Evolutionary conservation across 2,113 vertebrate genomes (phyloP), one percentile per base, ranked within the genome.

Genomic region (Lates calcarifer): DNA sequence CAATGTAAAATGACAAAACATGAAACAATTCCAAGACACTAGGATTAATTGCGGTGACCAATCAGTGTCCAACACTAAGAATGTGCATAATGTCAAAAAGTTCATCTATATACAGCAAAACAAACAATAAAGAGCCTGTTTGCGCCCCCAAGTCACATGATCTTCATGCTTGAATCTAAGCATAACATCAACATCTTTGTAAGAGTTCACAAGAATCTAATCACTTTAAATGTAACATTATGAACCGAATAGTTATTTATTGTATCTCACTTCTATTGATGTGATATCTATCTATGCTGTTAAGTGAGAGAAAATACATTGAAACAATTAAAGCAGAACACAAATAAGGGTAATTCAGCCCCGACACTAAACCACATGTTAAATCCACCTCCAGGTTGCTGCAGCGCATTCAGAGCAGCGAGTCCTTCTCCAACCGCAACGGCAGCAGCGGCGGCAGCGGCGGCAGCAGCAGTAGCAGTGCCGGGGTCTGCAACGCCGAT

Each of bases 341-440:
- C 17, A 24, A 20, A 28, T 22, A 5, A 24, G 69, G 24, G 20
- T 51, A 22, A 49, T 49, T 2, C 13, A 15, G 5, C 20, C 24
- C 5, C 20, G 24, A 28, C 18, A 13, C 72, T 64, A 22, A 68
- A 12, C 35, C 12, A 11, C 6, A 14, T 6, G 3, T 56, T 20
- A 0, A 68, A 69, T 60, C 22, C 22, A 0, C 61, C 39, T 80
- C 29, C 77, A 94, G 93, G 77, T 95, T 99, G 82, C 96, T 99
- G 3, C 98, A 99, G 92, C 93, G 96, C 76, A 98, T 99, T 90
- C 98, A 99, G 93, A 98, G 97, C 95, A 98, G 97, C 0, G 98
- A 97, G 64, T 96, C 96, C 82, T 98, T 97, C 83, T 95, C 97
- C 80, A 95, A 92, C 74, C 94, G 98, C 81, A 96, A 97, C 82